Evolutionary conservation across 1,140 invertebrate species (phyloP).

Genomic region (Frieseomelitta varia): DNA sequence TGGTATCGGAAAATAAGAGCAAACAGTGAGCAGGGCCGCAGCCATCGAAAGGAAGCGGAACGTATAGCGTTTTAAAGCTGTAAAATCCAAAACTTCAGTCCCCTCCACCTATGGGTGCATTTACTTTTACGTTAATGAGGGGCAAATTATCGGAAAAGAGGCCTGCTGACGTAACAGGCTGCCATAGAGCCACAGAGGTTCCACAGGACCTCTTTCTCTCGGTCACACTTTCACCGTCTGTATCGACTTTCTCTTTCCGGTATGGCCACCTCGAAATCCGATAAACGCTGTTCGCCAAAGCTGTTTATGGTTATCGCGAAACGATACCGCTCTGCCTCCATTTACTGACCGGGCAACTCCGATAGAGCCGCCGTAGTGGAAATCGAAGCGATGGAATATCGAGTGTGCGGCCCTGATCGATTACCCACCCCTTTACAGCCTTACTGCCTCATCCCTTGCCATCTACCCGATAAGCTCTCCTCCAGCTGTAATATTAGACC

Average conservation of each 20-base stretch:
- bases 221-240: slow-evolving; percentile 25
- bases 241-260: slow-evolving; percentile 44
- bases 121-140: slow-evolving; percentile 74
- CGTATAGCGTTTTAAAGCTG: not conserved
- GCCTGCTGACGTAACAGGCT: slow-evolving; percentile 70
- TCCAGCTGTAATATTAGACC: not conserved
- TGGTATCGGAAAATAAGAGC: slow-evolving; percentile 68
- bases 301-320: slow-evolving; percentile 49
- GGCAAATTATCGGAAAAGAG: slow-evolving; percentile 79
- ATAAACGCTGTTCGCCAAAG: slow-evolving; percentile 38
- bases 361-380: not conserved
- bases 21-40: slow-evolving; percentile 60
- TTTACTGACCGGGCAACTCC: not conserved
- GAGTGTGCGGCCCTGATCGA: slow-evolving; percentile 48
- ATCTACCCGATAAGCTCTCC: not conserved
- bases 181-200: slow-evolving; percentile 69
- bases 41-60: slow-evolving; percentile 18
- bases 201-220: slow-evolving; percentile 57
- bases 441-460: not conserved
- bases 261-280: slow-evolving; percentile 45
- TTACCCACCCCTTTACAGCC: slow-evolving; percentile 13
- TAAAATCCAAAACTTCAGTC: slow-evolving; percentile 33
- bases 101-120: not conserved
- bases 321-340: not conserved
- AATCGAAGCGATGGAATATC: slow-evolving; percentile 10